Base-by-base conservation (phyloP, 1,140 invertebrate species). In the Ladona fulva region DNA sequence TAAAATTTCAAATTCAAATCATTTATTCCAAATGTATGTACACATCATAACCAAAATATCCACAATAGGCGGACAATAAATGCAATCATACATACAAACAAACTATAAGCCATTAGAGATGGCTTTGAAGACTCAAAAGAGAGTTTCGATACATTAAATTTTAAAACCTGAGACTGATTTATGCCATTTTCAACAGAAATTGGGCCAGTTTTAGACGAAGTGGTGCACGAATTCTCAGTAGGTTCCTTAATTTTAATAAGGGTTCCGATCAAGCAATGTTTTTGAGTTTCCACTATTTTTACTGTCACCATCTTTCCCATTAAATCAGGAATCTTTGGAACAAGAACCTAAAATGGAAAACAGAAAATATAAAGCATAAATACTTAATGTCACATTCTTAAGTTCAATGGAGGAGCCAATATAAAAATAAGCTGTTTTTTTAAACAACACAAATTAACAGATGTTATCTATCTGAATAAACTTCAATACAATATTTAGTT, bases 241-340 rank as follows among this genome's bases (percentile, higher is more conserved):
- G 29, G 29, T 8, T 37, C 29, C 1, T 37, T 37, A 1, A 37
- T 8, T 37, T 37, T 37, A 5, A 37, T 37, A 37, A 22, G 52
- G n/a, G 3, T 12, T 6, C 52, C 95, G 75, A 91, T 90, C 92
- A 98, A 93, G 78, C 91, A 97, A 85, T 97, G 93, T 86, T 98
- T 98, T 0, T 89, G 91, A 0, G 92, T 89, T 75, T 89, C 87
- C 0, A 87, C 86, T 25, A 98, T 95, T 82, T 89, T 87, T 0
- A 98, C 95, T 37, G 88, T 89, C 0, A 98, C 86, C 82, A 92
- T 89, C 84, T 94, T 94, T 0, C 97, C 97, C 88, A 97, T 89
- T 24, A 91, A 89, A 80, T 91, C 87, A 10, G 92, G 86, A 25
- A 90, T 86, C 85, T 93, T 93, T 0, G 94, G 94, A 0, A 97